These are phyloP conservation scores for Bubo bubo DNA, from an alignment of 2,113 vertebrate genomes.

Conservation along the genomic window DNA sequence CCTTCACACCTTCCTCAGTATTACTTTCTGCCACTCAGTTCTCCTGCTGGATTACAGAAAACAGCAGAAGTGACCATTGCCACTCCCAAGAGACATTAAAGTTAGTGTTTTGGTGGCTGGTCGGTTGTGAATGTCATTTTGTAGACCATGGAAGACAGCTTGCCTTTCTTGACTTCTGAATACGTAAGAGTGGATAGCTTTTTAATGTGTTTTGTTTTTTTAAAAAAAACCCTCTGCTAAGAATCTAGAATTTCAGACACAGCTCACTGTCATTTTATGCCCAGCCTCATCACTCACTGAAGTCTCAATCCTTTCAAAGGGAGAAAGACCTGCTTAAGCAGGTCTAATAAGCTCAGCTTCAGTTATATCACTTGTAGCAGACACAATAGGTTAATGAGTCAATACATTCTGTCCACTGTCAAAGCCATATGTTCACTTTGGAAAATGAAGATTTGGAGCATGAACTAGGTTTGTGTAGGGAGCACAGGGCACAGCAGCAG, in stretches of 20 bases:
- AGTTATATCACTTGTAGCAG: neutral
- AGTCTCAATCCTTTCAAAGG: neutral
- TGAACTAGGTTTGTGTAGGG: neutral
- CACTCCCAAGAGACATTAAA: neutral
- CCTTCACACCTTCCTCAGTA: neutral
- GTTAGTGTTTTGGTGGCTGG: neutral
- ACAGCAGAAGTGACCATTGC: rapidly evolving
- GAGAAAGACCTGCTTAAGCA: neutral
- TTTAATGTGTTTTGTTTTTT: neutral
- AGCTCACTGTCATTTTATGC: neutral
- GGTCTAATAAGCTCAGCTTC: neutral
- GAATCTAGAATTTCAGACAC: neutral
- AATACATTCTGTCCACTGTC: rapidly evolving
- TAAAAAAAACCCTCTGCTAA: neutral
- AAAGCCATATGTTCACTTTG: rapidly evolving
- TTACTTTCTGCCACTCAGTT: neutral
- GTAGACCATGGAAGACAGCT: neutral
- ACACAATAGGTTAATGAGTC: neutral
- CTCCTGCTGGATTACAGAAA: neutral
- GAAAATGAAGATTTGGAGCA: neutral
- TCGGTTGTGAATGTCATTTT: neutral
- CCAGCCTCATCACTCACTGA: neutral
- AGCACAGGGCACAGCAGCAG: neutral
- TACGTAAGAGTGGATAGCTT: neutral
- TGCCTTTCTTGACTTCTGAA: neutral